Base-by-base conservation (phyloP, 2,888 invertebrate genomes). In the Mylabris sibirica region DNA sequence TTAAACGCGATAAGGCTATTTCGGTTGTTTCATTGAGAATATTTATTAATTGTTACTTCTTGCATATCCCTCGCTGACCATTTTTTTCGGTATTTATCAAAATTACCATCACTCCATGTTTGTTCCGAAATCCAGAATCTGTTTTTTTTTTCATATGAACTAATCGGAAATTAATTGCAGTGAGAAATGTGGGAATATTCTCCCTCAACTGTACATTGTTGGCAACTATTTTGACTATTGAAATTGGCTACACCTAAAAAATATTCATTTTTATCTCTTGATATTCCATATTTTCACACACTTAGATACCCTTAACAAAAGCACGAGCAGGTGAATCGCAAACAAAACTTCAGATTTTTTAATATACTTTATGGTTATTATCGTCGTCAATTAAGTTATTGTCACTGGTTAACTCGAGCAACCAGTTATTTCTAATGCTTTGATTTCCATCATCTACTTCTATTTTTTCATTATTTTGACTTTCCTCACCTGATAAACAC, bases 221-320 rank as follows among this genome's bases (percentile, higher is more conserved):
- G 44, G 59, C 74, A 73, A 11, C 68, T 72, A 44, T 74, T 63
- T 60, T 73, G 60, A 24, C 61, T 44, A 60, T 74, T 75, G 20
- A 75, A 75, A 64, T 76, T 76, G 1, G 67, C 60, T n/a, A 72
- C 65, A 22, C 75, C 76, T 76, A 59, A 62, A 72, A 73, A 59
- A 66, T 49, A 62, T 59, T 24, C 26, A 24, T 26, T 11, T 24
- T 59, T 59, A 3, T 59, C 14, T 59, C 26, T 3, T 4, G 22
- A 24, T 59, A 59, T 59, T 60, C n/a, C 26, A 30, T 22, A 49
- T n/a, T 2, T 24, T 35, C 8, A 60, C 8, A 60, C 63, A 61
- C 38, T 22, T 69, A n/a, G n/a, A n/a, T n/a, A 73, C 72, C 70
- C 68, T 75, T 73, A 20, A 75, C 70, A 49, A 72, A 72, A 35